Percentiles rank a stretch among this genome's conserved stretches.
phyloP scores from a whole-genome alignment of 2,888 invertebrate genomes.

The Torymus aiolomorphi region DNA sequence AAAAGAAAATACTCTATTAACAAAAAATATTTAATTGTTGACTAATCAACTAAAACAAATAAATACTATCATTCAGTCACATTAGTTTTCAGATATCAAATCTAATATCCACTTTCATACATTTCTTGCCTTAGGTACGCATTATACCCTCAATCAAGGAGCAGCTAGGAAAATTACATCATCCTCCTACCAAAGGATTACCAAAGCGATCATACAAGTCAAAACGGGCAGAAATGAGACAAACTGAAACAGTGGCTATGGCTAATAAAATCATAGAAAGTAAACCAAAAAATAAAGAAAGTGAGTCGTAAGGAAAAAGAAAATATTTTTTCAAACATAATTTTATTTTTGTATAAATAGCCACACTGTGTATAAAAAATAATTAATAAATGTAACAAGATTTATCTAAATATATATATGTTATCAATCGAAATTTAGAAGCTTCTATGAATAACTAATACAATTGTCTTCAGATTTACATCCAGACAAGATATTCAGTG shows the following conservation, averaged over 20 bases:
- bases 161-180: constrained; percentile 72
- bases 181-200: constrained; percentile 57
- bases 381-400: constrained; percentile 30
- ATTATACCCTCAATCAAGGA: constrained; percentile 77
- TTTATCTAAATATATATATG: no score
- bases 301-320: neutral
- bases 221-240: constrained; percentile 77
- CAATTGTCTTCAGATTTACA: no score
- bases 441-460: no score
- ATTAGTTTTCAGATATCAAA: no score
- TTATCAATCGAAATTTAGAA: no score
- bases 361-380: constrained; percentile 12
- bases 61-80: no score
- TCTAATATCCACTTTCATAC: no score
- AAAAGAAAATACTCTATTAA: no score
- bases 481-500: no score
- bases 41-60: no score
- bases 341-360: constrained; percentile 29
- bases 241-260: constrained; percentile 74
- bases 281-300: constrained; percentile 52
- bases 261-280: constrained; percentile 64
- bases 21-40: no score
- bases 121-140: constrained; percentile 75
- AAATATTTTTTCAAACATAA: constrained; percentile 54
- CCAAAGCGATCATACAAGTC: constrained; percentile 77